These are phyloP conservation scores for Rhabdomys dilectus DNA, from an alignment of 2,113 vertebrate species.

Conservation along the genomic window DNA sequence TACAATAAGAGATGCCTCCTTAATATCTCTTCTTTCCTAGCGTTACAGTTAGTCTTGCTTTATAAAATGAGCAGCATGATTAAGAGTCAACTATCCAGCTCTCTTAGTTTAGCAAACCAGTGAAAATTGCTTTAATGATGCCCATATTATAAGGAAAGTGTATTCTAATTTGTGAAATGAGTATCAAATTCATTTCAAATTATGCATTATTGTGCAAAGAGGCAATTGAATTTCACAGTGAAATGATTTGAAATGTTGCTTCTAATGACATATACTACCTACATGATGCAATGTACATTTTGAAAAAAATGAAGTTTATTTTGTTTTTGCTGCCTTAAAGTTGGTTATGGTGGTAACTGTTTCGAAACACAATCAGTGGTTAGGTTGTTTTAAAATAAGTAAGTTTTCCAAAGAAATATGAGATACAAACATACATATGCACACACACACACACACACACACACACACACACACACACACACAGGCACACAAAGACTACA, in stretches of 20 bases:
- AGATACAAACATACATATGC: not conserved
- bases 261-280: constrained; percentile 42
- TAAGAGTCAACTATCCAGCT: constrained; percentile 16
- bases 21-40: not conserved
- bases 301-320: constrained; percentile 52
- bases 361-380: not conserved
- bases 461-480: not conserved
- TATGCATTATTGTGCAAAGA: constrained; percentile 54
- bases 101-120: constrained; percentile 53
- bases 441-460: not conserved
- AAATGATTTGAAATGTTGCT: constrained; percentile 63
- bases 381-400: constrained; percentile 10
- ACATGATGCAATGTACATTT: constrained; percentile 29
- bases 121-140: constrained; percentile 64
- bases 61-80: constrained; percentile 55
- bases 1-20: not conserved
- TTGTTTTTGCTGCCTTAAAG: constrained; percentile 28
- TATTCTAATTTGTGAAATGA: constrained; percentile 57
- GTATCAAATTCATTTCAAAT: constrained; percentile 51
- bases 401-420: not conserved
- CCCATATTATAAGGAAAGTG: constrained; percentile 48
- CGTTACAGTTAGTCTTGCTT: constrained; percentile 53
- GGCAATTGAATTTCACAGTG: constrained; percentile 43
- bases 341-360: not conserved
- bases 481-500: not conserved